These are phyloP conservation scores for Toxotes chatareus DNA, from an alignment of 2,113 vertebrate genomes.

Conservation along the genomic window DNA sequence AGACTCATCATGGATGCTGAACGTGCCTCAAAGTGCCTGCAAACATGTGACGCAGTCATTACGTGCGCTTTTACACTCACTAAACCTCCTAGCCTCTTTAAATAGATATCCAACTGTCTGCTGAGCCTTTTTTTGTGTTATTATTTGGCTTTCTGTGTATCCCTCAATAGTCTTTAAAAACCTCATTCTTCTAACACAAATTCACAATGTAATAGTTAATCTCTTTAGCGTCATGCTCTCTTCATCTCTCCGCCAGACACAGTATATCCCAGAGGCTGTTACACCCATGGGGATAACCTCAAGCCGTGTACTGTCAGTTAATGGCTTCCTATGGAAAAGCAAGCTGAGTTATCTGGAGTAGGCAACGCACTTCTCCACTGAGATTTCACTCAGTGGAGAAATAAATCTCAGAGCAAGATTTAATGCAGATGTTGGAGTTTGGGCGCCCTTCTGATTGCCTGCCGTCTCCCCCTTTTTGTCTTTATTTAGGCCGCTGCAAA, in stretches of 20 bases:
- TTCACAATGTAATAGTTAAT: slow-evolving; percentile 65
- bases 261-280: slow-evolving; percentile 66
- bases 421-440: slow-evolving; percentile 55
- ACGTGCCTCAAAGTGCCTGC: slow-evolving; percentile 43
- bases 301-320: slow-evolving; percentile 64
- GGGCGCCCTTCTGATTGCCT: slow-evolving; percentile 24
- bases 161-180: slow-evolving; percentile 55
- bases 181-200: slow-evolving; percentile 60
- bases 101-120: slow-evolving; percentile 35
- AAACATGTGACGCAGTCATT: slow-evolving; percentile 60
- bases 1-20: slow-evolving; percentile 54
- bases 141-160: slow-evolving; percentile 50
- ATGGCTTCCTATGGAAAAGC: slow-evolving; percentile 64
- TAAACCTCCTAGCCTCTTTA: slow-evolving; percentile 51
- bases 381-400: slow-evolving; percentile 47
- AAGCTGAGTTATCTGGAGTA: slow-evolving; percentile 53
- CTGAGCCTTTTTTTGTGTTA: slow-evolving; percentile 33
- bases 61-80: slow-evolving; percentile 29
- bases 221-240: slow-evolving; percentile 65
- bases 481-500: slow-evolving; percentile 34
- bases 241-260: slow-evolving; percentile 67
- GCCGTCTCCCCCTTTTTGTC: slow-evolving; percentile 16
- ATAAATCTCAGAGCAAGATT: slow-evolving; percentile 39
- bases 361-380: slow-evolving; percentile 49
- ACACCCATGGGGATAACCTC: slow-evolving; percentile 69